Evolutionary conservation across 2,797 vertebrate species (phyloP), one percentile per base, ranked within the genome.

Genomic region (Sebastes diaconus): DNA sequence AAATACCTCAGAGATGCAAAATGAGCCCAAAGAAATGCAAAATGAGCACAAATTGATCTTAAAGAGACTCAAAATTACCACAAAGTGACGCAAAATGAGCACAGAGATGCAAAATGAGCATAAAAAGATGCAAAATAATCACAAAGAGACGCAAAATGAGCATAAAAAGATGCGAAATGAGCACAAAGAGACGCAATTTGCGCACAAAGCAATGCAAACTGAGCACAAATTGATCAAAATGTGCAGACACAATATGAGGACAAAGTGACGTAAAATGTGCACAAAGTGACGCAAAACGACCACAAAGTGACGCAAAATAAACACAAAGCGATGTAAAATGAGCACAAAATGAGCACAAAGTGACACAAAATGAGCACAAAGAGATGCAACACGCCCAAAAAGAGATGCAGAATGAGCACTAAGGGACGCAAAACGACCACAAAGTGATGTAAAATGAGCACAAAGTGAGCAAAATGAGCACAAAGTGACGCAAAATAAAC

Each of bases 391-490:
- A 39, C 5, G 36, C 36, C 36, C 12, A 14, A 39, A 10, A 20
- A 30, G 16, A 18, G 16, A 18, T 10, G 6, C 18, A 29, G 27
- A 9, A 60, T 10, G 8, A 30, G 8, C 29, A 27, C 14, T 10
- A 30, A 60, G 30, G 3, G 12, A 7, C 1, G 2, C 20, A 55
- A 24, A 22, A 24, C 0, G 0, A 25, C 3, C 12, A 25, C 1
- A 14, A 58, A 58, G 24, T 1, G 12, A 25, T 12, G 22, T 1
- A 27, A 27, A 6, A 27, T 58, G 6, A 11, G 39, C 14, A 42
- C 39, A 6, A 22, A 22, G 6, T 10, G 10, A 12, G 32, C n/a
- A 24, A 55, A 10, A 24, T 13, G 5, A 20, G 2, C 24, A 52
- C 12, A 57, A 11, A 30, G 18, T 2, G 16, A 20, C 6, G 14